Conservation (phyloP, 2,113 vertebrate genomes). For the Tachycineta bicolor region DNA sequence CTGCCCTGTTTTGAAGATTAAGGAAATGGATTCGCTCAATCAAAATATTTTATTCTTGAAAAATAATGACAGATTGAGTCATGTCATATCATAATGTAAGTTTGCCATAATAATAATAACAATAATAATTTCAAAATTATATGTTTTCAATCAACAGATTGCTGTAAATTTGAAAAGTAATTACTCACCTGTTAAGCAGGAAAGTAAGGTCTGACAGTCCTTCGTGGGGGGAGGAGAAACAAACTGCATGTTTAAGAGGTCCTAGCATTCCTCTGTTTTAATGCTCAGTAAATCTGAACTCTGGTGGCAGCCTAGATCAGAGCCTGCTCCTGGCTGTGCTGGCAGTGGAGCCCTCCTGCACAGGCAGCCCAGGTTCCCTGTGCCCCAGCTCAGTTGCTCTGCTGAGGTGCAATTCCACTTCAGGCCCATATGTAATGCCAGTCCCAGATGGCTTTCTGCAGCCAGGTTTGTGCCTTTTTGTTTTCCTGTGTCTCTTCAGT, state of each 20-base stretch:
- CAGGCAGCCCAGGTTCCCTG: neutral
- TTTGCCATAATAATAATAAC: neutral
- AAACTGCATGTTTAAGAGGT: neutral
- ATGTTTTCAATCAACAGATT: neutral
- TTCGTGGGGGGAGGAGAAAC: neutral
- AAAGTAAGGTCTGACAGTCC: neutral
- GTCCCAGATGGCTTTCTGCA: neutral
- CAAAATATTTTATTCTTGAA: neutral
- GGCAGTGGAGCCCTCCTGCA: neutral
- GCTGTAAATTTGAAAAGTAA: neutral
- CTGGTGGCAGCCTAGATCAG: neutral
- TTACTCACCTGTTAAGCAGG: neutral
- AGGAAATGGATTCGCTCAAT: neutral
- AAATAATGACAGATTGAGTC: neutral
- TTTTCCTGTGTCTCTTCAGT: neutral
- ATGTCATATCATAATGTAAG: neutral
- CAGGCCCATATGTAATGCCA: neutral
- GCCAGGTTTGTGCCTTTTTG: neutral
- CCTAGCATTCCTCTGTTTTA: neutral
- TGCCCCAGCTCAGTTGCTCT: neutral
- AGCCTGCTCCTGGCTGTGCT: neutral
- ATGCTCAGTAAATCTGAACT: neutral
- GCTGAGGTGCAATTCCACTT: neutral
- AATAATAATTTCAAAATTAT: neutral
- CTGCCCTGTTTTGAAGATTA: neutral